These are phyloP conservation scores for Laticauda colubrina DNA, from an alignment of 2,113 vertebrate genomes.

Conservation along the genomic window DNA sequence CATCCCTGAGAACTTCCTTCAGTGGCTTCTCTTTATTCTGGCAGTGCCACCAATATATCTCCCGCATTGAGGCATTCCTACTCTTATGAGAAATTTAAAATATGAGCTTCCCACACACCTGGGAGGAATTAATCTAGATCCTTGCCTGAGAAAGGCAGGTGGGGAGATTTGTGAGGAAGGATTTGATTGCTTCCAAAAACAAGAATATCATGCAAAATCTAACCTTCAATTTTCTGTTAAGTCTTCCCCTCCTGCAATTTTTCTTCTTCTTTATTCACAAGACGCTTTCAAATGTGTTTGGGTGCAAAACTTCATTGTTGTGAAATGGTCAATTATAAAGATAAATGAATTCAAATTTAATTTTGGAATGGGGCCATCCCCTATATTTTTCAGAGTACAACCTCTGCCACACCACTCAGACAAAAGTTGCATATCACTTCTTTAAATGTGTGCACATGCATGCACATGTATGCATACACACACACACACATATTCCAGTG, in stretches of 20 bases:
- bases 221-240: not conserved
- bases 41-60: not conserved
- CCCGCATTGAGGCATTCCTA: not conserved
- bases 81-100: not conserved
- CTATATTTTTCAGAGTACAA: not conserved
- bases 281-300: not conserved
- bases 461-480: too few relatives aligned
- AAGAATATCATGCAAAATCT: not conserved
- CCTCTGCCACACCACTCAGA: not conserved
- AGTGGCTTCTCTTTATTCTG: not conserved
- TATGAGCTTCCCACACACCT: not conserved
- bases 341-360: not conserved
- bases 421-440: not conserved
- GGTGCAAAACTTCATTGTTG: not conserved
- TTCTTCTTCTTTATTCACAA: not conserved
- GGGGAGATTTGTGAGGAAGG: not conserved
- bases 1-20: not conserved
- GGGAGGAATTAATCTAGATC: not conserved
- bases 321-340: not conserved
- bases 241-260: not conserved
- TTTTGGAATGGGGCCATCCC: not conserved
- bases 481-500: not conserved
- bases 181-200: not conserved
- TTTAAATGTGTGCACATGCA: not conserved
- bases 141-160: not conserved